Conservation (phyloP, 2,888 invertebrate species). For the Neoaliturus tenellus region DNA sequence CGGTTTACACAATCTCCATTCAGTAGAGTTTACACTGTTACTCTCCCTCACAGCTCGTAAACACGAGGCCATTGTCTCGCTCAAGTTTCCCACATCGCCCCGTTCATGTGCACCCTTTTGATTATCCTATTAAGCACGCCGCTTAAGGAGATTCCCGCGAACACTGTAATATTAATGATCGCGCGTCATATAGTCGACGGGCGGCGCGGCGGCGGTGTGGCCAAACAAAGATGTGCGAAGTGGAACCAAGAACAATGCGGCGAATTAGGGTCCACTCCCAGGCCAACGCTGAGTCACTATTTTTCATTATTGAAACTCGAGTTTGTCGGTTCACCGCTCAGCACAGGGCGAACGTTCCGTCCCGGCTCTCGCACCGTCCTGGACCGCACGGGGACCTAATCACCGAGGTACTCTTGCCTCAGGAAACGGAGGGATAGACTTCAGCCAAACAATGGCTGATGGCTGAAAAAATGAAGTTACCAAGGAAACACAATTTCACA, state of each 20-base stretch:
- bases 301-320: constrained; percentile 28
- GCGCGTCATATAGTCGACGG: neutral
- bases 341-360: neutral
- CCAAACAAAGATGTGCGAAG: constrained; percentile 15
- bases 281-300: constrained; percentile 22
- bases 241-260: constrained; percentile 7
- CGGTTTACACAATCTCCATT: no score
- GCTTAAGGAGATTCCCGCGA: neutral
- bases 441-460: no score
- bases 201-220: neutral
- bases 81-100: no score
- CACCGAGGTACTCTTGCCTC: no score
- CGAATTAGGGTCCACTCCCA: constrained; percentile 1
- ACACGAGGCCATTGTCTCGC: no score
- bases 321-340: constrained; percentile 16
- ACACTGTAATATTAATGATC: neutral
- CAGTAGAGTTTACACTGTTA: no score
- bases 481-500: no score
- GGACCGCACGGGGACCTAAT: no score
- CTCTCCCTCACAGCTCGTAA: no score
- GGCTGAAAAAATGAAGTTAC: no score
- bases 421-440: no score
- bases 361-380: neutral
- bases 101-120: neutral
- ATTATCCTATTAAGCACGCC: neutral